phyloP scores from a whole-genome alignment of 2,113 vertebrate species.

The Sinosuthora webbiana region DNA sequence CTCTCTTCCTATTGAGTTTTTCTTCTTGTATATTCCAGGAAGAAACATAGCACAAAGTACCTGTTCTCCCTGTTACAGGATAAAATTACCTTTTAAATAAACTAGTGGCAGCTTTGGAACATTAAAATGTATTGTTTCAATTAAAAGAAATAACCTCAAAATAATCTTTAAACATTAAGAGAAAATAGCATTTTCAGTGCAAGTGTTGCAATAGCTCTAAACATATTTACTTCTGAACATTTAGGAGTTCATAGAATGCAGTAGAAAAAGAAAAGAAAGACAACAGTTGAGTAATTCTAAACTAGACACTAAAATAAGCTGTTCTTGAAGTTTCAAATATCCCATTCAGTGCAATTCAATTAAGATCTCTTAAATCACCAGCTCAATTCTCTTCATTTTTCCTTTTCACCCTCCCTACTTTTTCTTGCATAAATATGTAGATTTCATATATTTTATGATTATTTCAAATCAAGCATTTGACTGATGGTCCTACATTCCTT shows the following conservation, averaged over 20 bases:
- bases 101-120: conserved; percentile 20
- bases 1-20: neutral
- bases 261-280: neutral
- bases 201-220: neutral
- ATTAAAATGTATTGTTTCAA: conserved; percentile 67
- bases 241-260: neutral
- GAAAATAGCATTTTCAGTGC: conserved; percentile 50
- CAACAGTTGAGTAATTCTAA: neutral
- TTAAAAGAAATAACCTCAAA: conserved; percentile 59
- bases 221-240: neutral
- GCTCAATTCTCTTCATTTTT: neutral
- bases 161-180: conserved; percentile 51
- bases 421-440: neutral
- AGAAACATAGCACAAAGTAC: neutral
- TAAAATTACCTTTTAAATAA: conserved; percentile 50
- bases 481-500: neutral
- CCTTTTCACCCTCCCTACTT: fast-evolving
- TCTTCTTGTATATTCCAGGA: neutral
- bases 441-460: neutral
- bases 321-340: neutral
- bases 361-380: neutral
- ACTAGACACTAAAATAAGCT: neutral
- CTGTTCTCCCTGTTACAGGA: neutral
- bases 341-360: neutral
- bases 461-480: neutral